These are phyloP conservation scores for Cydia splendana DNA, from an alignment of 1,140 invertebrate genomes.

Conservation along the genomic window DNA sequence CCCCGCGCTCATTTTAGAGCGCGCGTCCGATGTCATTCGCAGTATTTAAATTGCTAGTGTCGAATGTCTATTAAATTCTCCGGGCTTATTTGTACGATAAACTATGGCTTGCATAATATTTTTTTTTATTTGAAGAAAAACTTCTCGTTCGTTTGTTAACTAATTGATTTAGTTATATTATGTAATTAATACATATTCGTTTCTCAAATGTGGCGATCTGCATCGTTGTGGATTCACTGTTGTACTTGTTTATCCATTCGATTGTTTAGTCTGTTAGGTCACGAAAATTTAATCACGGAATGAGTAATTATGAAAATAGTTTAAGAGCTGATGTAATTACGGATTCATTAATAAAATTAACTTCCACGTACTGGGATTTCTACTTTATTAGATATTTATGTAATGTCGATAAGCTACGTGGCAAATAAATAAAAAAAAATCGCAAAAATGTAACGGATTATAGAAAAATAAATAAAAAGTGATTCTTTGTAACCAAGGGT, in stretches of 20 bases:
- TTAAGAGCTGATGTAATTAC: slow-evolving; percentile 73
- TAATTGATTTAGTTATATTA: slow-evolving; percentile 45
- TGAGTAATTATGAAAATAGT: slow-evolving; percentile 67
- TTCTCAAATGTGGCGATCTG: slow-evolving; percentile 54
- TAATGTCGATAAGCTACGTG: slow-evolving; percentile 69
- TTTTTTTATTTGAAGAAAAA: slow-evolving; percentile 45
- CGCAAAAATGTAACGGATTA: slow-evolving; percentile 75
- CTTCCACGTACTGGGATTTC: slow-evolving; percentile 74
- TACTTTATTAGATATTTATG: slow-evolving; percentile 73
- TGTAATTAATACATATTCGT: slow-evolving; percentile 51
- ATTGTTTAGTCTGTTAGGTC: slow-evolving; percentile 65
- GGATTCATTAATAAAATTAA: slow-evolving; percentile 74
- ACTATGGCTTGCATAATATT: slow-evolving; percentile 57
- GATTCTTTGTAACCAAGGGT: slow-evolving; percentile 71
- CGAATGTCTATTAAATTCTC: slow-evolving; percentile 44
- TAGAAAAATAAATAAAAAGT: slow-evolving; percentile 78
- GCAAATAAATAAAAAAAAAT: slow-evolving; percentile 73
- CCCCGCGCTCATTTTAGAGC: slow-evolving; percentile 47
- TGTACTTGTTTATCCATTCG: slow-evolving; percentile 59
- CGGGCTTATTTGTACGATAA: slow-evolving; percentile 57
- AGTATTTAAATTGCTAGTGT: slow-evolving; percentile 68
- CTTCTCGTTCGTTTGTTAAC: slow-evolving; percentile 47
- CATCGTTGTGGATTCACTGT: slow-evolving; percentile 55
- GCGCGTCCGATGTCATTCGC: slow-evolving; percentile 43
- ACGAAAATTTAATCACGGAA: slow-evolving; percentile 62